phyloP scores from a whole-genome alignment of 2,888 invertebrate genomes.

The Dysmachus trigonus region DNA sequence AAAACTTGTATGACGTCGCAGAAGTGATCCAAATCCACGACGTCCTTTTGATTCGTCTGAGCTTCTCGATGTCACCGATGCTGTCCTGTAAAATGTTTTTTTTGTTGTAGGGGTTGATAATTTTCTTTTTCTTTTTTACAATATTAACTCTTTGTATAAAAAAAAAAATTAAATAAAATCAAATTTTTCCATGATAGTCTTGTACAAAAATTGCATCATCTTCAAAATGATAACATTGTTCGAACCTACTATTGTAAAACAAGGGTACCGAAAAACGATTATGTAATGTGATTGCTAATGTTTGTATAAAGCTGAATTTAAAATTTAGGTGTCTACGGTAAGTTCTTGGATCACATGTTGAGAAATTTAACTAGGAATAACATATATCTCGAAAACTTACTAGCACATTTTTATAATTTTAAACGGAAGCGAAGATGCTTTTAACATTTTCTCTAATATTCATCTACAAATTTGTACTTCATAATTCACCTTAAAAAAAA shows the following conservation, averaged over 20 bases:
- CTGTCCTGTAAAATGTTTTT: constrained; percentile 55
- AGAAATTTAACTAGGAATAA: not conserved
- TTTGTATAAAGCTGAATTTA: not conserved
- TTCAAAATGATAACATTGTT: not conserved
- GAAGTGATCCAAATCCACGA: constrained; percentile 56
- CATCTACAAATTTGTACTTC: no score
- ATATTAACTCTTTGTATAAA: constrained; percentile 22
- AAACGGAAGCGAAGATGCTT: no score
- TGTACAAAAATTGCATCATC: constrained; percentile 19
- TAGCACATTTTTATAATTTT: no score
- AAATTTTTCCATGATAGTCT: not conserved
- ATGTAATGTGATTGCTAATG: not conserved
- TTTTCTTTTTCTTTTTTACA: not conserved
- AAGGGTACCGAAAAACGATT: not conserved
- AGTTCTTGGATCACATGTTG: not conserved
- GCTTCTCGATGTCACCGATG: constrained; percentile 56
- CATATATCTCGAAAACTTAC: not conserved
- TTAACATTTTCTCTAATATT: no score
- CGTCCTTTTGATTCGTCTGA: constrained; percentile 57
- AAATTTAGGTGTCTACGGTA: not conserved
- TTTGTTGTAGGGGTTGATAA: constrained; percentile 8
- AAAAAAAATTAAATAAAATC: not conserved
- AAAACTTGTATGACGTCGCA: constrained; percentile 57
- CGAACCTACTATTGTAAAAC: no score
- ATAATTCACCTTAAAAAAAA: no score